These are phyloP conservation scores for Simalia tracyae DNA, from an alignment of 2,797 vertebrate genomes.

Conservation along the genomic window DNA sequence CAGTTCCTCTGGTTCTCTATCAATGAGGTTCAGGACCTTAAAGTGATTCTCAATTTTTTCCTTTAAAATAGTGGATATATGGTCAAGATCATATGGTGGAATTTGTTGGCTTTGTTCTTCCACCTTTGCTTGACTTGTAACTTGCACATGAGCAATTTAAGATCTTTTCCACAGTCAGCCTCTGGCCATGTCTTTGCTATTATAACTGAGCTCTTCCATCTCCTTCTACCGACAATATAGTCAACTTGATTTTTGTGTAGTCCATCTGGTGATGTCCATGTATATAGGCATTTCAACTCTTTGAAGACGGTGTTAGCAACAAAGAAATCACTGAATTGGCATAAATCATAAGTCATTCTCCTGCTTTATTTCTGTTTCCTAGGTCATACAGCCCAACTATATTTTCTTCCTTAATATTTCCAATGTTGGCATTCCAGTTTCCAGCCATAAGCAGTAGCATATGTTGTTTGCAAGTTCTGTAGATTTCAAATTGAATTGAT, in stretches of 20 bases:
- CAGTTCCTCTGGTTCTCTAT: background rate
- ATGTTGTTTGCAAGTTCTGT: background rate
- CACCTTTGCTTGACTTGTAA: background rate
- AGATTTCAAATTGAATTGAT: background rate
- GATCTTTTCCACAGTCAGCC: background rate
- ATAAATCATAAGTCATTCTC: background rate
- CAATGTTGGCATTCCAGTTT: background rate
- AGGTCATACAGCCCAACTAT: background rate
- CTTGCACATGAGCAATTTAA: background rate
- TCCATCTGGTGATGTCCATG: background rate
- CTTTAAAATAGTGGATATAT: accelerated
- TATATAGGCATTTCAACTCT: no score
- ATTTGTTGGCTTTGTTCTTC: background rate
- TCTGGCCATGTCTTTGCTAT: background rate
- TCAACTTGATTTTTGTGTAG: background rate
- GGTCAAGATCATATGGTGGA: background rate
- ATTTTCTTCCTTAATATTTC: background rate
- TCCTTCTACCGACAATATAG: background rate
- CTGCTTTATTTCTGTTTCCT: background rate
- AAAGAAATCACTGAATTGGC: background rate
- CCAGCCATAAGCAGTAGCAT: background rate
- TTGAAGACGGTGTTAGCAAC: background rate
- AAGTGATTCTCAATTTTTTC: background rate
- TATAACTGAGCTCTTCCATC: background rate
- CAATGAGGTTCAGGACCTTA: background rate